Base-by-base conservation (phyloP, 2,888 invertebrate genomes). In the Eupithecia exiguata region DNA sequence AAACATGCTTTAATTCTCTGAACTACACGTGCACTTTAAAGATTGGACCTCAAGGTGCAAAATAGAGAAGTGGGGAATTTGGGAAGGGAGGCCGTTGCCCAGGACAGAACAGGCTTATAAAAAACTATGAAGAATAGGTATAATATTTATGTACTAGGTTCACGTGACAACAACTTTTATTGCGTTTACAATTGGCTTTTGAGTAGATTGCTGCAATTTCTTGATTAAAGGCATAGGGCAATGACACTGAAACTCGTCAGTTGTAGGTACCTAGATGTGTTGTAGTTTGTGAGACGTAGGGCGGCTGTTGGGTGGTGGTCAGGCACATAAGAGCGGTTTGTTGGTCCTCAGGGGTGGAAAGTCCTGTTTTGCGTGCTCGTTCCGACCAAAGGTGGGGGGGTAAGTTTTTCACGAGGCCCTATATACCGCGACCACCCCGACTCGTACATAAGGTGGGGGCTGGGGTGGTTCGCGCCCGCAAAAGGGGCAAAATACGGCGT, bases 401-500 rank as follows among this genome's bases (percentile, higher is more conserved):
- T 92, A 94, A 93, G 94, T 94, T 94, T 94, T 94, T 94, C 94
- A 94, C 93, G 91, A 94, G 92, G 91, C 93, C 92, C 92, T 94
- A 94, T 94, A 91, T 94, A 94, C 94, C 94, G 94, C 93, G 94
- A 93, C 94, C 94, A 93, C 94, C 94, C 93, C 91, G 87, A 83
- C 90, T 92, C 93, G 94, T 94, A 94, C 91, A 93, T 94, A 94
- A 94, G 93, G 94, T 92, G 91, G 94, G 94, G 93, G 86, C 81
- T 88, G 86, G 93, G 94, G 94, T 88, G 94, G 92, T 91, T 93
- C 91, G 94, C 93, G 92, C 95, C 94, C 94, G 94, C 94, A 94
- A 94, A 94, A 94, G 94, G 94, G 94, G 94, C 94, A 94, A 94
- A 94, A 94, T 94, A 94, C 94, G 93, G 92, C 92, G 94, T 93